Conservation (phyloP, 1,140 invertebrate genomes). For the Camponotus vicinus region DNA sequence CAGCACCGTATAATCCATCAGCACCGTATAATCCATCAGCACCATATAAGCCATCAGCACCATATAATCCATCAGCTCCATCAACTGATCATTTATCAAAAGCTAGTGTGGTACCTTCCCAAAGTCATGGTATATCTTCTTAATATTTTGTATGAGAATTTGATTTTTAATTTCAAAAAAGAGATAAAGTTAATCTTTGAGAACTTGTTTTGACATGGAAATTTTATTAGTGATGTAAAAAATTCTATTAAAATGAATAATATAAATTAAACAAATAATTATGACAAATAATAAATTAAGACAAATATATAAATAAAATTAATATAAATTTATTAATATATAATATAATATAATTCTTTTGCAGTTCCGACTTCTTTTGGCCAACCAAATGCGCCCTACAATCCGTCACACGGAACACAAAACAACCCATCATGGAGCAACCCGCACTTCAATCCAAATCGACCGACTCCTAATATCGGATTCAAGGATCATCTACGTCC, state of each 20-base stretch:
- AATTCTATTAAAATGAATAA: background rate
- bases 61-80: conserved; percentile 41
- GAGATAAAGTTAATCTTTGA: no score
- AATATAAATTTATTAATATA: background rate
- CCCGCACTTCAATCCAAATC: conserved; percentile 51
- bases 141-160: background rate
- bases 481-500: conserved; percentile 63
- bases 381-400: conserved; percentile 3
- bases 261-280: background rate
- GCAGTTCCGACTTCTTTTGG: conserved; percentile 26
- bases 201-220: no score
- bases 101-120: conserved; percentile 8
- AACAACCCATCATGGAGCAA: conserved; percentile 52
- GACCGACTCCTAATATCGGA: conserved; percentile 44
- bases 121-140: conserved; percentile 38
- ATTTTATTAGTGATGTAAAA: no score
- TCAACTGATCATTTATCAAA: conserved; percentile 1
- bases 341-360: background rate
- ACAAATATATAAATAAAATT: background rate
- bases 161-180: background rate
- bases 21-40: no score
- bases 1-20: no score
- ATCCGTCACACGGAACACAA: conserved; percentile 10
- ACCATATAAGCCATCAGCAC: background rate
- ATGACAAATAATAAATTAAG: background rate